Evolutionary conservation across 2,797 vertebrate species (phyloP), one percentile per base, ranked within the genome.

Genomic region (Euphonia xanthogaster): DNA sequence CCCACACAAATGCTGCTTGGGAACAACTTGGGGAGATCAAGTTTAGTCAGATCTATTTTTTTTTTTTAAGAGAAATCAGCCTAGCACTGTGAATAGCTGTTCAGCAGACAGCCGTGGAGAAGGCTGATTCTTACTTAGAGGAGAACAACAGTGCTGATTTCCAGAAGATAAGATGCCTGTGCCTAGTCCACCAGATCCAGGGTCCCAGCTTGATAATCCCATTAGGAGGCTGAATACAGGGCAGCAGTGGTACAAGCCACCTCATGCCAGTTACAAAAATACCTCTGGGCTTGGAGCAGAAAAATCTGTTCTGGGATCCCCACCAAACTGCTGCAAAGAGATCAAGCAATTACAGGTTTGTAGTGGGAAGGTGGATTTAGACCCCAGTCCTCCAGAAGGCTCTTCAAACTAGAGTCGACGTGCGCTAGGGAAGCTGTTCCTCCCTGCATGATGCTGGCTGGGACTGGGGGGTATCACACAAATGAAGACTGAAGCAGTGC

Each of bases 1-100:
- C 89, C 73, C 70, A 68, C 91, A 93, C 72, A 90, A 91, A 65
- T 66, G 68, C 78, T 90, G 87, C 78, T 94, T 78, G 65, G 73
- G 91, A 94, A 70, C 44, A 65, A 77, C n/a, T 31, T 7, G 1
- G 47, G n/a, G 44, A 81, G 42, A 66, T 71, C 1, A 13, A 73
- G 17, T 53, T 71, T 55, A 77, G 74, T 67, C 54, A 35, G 6
- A 42, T 58, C 9, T 20, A 2, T 20, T 14, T 39, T 31, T 42
- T 48, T 15, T 27, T 14, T 27, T 14, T 27, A 80, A 68, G 48
- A 70, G 9, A 62, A 65, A 27, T 72, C 23, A 72, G 47, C 58
- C 62, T 47, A 53, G 48, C 31, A 9, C 20, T 55, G 45, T 48
- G 37, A 63, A 48, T 58, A 73, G 54, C 28, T 81, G 35, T 30